These are phyloP conservation scores for Lates calcarifer DNA, from an alignment of 2,113 vertebrate genomes.

Conservation along the genomic window DNA sequence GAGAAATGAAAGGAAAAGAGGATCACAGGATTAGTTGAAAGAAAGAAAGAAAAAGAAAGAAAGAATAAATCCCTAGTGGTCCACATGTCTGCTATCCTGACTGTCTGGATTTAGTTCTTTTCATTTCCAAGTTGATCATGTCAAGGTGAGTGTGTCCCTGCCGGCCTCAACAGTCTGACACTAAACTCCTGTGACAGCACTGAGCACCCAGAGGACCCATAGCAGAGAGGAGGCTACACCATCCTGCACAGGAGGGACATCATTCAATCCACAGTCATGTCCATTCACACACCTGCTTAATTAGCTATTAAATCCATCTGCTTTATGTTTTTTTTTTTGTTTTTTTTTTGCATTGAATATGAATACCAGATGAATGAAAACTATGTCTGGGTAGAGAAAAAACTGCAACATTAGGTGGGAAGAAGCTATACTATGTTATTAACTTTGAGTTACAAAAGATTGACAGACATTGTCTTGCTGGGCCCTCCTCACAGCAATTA, in stretches of 20 bases:
- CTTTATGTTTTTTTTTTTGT: not conserved
- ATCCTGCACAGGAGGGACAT: not conserved
- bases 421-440: not conserved
- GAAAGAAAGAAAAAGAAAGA: not conserved
- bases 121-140: conserved; percentile 62
- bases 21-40: not conserved
- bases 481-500: not conserved
- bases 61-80: conserved; percentile 26
- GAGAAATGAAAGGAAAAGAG: not conserved
- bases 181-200: conserved; percentile 70
- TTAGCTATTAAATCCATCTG: not conserved
- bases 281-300: not conserved
- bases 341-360: not conserved
- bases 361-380: not conserved
- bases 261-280: conserved; percentile 3
- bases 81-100: conserved; percentile 39
- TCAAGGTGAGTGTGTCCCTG: conserved; percentile 71
- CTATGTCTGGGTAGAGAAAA: not conserved
- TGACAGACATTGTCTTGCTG: not conserved
- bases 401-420: not conserved
- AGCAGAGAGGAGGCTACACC: conserved; percentile 26
- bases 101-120: conserved; percentile 55
- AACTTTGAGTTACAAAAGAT: not conserved
- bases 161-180: conserved; percentile 31
- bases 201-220: conserved; percentile 74